Base-by-base conservation (phyloP, 1,140 invertebrate genomes). In the Drosophila sp. region DNA sequence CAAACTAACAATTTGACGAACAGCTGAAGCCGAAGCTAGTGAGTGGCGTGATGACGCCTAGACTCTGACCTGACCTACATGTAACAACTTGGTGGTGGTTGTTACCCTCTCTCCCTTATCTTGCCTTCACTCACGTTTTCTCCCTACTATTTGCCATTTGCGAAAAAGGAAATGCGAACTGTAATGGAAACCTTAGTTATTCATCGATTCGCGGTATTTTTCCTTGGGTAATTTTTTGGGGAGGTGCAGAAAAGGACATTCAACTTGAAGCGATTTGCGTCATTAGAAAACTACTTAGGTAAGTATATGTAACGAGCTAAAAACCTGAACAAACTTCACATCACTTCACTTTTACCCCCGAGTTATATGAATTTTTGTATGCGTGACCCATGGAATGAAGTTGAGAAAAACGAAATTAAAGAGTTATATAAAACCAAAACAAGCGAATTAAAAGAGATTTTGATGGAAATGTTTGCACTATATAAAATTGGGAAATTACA, bases 1-100 rank as follows among this genome's bases (percentile, higher is more conserved):
- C 25, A 11, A 17, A 17, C 17, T 17, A 17, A 17, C 8, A 38
- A 10, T 23, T 23, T 35, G 56, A 58, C 56, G 23, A 58, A 58
- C 56, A 35, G 56, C 32, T 38, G 32, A 35, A 32, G 1, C 17
- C 58, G 69, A 40, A 47, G 47, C 41, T 44, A 50, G 35, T 86
- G 79, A 56, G 77, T 86, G 79, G 79, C 83, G 79, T 87, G 83
- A 87, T 79, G 76, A 50, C 72, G 50, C 55, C 38, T 56, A 47
- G 55, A 65, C 65, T 60, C 78, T 71, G 64, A 72, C 64, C 68
- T 79, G 77, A 79, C 77, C 77, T 77, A 79, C 66, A 65, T 77
- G 40, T 50, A 50, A 50, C 44, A 55, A 76, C 58, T 68, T 66
- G 79, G 5, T 41, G 77, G 41, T 74, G 80, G 62, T 76, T 58